phyloP scores from a whole-genome alignment of 2,888 invertebrate species.

The Drosophila kokeensis region DNA sequence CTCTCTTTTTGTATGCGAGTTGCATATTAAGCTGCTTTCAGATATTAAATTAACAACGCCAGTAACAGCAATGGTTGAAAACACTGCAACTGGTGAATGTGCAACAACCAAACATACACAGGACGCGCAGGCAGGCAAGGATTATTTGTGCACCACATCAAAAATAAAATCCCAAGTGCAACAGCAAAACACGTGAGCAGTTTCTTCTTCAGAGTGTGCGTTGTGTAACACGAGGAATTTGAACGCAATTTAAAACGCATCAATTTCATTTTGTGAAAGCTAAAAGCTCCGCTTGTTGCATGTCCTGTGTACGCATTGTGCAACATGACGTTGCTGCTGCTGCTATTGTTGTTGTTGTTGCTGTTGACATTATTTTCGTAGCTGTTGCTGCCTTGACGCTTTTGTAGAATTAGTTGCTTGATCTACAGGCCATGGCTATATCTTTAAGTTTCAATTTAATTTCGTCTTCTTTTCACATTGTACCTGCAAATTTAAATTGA shows the following conservation, averaged over 20 bases:
- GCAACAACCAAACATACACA: constrained; percentile 10
- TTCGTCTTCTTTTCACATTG: not conserved
- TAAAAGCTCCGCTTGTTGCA: constrained; percentile 75
- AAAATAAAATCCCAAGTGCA: constrained; percentile 50
- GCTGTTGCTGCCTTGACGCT: constrained; percentile 10
- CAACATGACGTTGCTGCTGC: constrained; percentile 52
- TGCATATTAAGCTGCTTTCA: constrained; percentile 78
- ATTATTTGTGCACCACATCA: constrained; percentile 61
- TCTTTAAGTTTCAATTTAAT: not conserved
- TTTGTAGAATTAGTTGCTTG: constrained; percentile 6
- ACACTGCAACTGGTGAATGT: constrained; percentile 42
- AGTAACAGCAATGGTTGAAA: constrained; percentile 34
- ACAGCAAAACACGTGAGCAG: constrained; percentile 25
- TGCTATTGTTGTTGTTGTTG: constrained; percentile 49
- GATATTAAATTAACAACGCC: constrained; percentile 78
- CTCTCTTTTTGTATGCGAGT: constrained; percentile 41
- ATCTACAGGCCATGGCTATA: constrained; percentile 29
- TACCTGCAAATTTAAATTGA: not conserved
- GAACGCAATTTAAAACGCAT: constrained; percentile 80
- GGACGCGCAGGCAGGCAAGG: constrained; percentile 42
- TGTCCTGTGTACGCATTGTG: constrained; percentile 52
- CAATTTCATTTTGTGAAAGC: constrained; percentile 74
- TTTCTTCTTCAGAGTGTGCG: not conserved
- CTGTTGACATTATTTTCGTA: constrained; percentile 7
- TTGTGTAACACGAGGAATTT: constrained; percentile 59